Evolutionary conservation across 1,140 invertebrate genomes (phyloP).

Genomic region (Coptotermes formosanus): DNA sequence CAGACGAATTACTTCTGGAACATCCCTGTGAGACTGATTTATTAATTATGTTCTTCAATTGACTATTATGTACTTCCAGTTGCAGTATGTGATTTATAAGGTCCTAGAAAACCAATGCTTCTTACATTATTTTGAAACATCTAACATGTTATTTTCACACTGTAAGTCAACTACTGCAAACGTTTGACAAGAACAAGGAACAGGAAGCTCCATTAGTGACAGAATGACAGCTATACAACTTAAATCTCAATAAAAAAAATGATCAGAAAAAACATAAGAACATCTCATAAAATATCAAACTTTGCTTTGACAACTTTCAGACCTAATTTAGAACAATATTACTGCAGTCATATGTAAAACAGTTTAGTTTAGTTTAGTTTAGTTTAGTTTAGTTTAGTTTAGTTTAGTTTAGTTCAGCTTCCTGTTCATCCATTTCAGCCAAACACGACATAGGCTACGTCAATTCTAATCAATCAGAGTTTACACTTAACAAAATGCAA

Average conservation of each 20-base stretch:
- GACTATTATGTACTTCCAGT: slow-evolving; percentile 15
- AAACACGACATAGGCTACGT: no score
- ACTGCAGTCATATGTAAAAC: no score
- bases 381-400: no score
- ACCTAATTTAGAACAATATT: no score
- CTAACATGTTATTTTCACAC: background rate
- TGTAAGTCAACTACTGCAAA: background rate
- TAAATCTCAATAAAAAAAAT: background rate
- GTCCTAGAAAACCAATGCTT: background rate
- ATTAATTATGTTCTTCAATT: slow-evolving; percentile 24
- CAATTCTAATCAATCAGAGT: no score
- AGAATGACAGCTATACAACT: background rate
- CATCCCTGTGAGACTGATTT: background rate
- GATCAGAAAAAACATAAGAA: background rate
- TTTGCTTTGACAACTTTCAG: no score
- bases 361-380: no score
- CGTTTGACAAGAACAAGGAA: background rate
- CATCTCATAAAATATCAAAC: no score
- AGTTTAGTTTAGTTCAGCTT: no score
- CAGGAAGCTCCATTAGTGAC: background rate
- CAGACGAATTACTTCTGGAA: background rate
- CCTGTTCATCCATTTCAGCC: no score
- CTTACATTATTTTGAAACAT: background rate
- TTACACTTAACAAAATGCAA: no score
- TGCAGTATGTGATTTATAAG: slow-evolving; percentile 20